phyloP scores from a whole-genome alignment of 1,140 invertebrate species.

The Doryteuthis pealeii region DNA sequence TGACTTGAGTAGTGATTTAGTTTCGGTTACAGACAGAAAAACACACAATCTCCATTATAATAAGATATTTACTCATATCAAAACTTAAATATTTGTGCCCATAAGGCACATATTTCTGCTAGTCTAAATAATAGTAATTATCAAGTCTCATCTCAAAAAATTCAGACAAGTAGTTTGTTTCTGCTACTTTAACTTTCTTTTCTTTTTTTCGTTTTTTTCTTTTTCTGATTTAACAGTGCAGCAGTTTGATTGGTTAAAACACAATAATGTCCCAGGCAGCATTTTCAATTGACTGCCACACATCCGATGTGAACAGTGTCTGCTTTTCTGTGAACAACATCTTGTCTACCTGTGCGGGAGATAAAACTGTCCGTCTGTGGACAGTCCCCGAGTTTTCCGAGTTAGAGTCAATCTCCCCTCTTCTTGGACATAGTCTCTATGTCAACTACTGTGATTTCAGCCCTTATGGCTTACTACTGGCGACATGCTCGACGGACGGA shows the following conservation, averaged over 20 bases:
- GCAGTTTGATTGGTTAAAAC: background rate
- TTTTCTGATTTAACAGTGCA: too few species aligned
- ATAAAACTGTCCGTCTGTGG: conserved; percentile 61
- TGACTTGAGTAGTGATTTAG: too few species aligned
- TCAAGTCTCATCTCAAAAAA: too few species aligned
- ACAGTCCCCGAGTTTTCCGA: conserved; percentile 50
- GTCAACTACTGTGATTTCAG: conserved; percentile 67
- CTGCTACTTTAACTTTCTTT: too few species aligned
- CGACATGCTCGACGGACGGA: conserved; percentile 74
- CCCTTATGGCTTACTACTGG: conserved; percentile 71
- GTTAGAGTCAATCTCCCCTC: conserved; percentile 46
- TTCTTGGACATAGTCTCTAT: conserved; percentile 59
- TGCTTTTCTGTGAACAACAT: conserved; percentile 44
- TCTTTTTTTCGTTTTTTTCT: too few species aligned
- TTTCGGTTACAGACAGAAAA: too few species aligned
- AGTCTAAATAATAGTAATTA: too few species aligned
- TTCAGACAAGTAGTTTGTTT: too few species aligned
- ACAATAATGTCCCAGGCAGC: conserved; percentile 38
- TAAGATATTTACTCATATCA: too few species aligned
- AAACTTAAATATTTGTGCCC: too few species aligned
- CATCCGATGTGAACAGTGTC: conserved; percentile 68
- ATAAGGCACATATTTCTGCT: too few species aligned
- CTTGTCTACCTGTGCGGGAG: conserved; percentile 58
- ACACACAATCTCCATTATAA: too few species aligned
- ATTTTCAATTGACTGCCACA: conserved; percentile 60